Conservation (phyloP, 2,888 invertebrate genomes). For the Branchinecta sandiegonensis region DNA sequence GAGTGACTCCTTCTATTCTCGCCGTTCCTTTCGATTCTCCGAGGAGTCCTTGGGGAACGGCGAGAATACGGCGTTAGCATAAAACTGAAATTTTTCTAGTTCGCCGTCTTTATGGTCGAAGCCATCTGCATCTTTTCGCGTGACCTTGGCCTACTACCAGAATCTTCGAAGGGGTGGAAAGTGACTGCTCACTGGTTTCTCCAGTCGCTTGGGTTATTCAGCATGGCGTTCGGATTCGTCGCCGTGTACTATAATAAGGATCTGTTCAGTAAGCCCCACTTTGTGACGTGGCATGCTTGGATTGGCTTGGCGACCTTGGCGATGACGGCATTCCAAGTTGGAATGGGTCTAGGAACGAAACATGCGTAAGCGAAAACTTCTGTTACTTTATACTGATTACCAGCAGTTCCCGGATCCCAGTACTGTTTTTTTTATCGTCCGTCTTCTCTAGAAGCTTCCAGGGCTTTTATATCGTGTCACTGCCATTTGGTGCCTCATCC, state of each 20-base stretch:
- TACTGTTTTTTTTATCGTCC: too few species aligned
- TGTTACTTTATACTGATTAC: too few species aligned
- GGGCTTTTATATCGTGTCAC: too few species aligned
- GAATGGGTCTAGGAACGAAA: constrained; percentile 6
- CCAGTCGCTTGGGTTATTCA: constrained; percentile 6
- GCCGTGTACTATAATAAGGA: constrained; percentile 5
- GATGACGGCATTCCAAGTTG: constrained; percentile 5
- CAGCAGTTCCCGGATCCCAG: too few species aligned
- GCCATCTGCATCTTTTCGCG: not conserved
- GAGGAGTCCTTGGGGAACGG: too few species aligned
- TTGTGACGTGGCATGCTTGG: constrained; percentile 10
- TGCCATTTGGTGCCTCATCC: too few species aligned
- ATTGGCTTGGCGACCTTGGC: not conserved
- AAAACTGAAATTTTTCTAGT: not conserved
- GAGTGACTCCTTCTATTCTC: too few species aligned
- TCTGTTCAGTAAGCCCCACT: not conserved
- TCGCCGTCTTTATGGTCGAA: not conserved
- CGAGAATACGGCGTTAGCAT: too few species aligned
- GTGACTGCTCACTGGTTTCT: constrained; percentile 8
- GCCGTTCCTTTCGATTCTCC: too few species aligned
- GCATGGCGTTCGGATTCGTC: not conserved
- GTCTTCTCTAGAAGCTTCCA: too few species aligned
- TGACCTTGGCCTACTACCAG: not conserved
- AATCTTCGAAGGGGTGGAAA: constrained; percentile 6
- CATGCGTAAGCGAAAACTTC: not conserved